Evolutionary conservation across 1,140 invertebrate genomes (phyloP), one percentile per base, ranked within the genome.

Genomic region (Pissodes strobi): DNA sequence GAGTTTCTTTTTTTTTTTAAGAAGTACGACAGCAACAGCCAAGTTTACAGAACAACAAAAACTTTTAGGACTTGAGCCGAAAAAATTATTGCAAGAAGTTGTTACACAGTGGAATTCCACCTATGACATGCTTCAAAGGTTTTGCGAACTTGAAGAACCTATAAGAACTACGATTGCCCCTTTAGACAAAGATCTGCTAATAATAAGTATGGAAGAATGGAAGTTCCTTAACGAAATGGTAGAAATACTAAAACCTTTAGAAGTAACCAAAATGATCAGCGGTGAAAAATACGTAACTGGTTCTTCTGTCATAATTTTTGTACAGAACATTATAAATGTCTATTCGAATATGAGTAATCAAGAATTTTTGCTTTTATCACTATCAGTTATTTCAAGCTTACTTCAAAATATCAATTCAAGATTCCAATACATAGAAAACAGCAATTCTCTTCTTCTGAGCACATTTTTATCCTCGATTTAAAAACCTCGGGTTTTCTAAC

Each of bases 191-290:
- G 23, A 48, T 59, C 19, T 13, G 1, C 39, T 15, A 58, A 38
- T 34, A n/a, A 30, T 69, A 21, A 46, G 9, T 12, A 2, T 13
- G 1, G 59, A 57, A 46, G 59, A 66, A 38, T 69, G 64, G 46
- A n/a, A 22, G 19, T 48, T 67, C 8, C 22, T 48, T 10, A 39
- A 58, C 18, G n/a, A 63, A 17, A 21, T 13, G 0, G 18, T 45
- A 12, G 19, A 34, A n/a, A 21, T 67, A 10, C 34, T 67, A 18
- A 51, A 73, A 38, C 71, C 66, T 2, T 64, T 76, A 17, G 69
- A 76, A 2, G 67, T 76, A 1, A 79, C 75, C 1, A 22, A 58
- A 6, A 70, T 73, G 68, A 57, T 76, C 1, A 72, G 69, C 37
- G 55, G 51, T 2, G 74, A 78, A 67, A 70, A 69, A 62, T 52